phyloP scores from a whole-genome alignment of 2,113 vertebrate genomes.

The Lepisosteus osseus region DNA sequence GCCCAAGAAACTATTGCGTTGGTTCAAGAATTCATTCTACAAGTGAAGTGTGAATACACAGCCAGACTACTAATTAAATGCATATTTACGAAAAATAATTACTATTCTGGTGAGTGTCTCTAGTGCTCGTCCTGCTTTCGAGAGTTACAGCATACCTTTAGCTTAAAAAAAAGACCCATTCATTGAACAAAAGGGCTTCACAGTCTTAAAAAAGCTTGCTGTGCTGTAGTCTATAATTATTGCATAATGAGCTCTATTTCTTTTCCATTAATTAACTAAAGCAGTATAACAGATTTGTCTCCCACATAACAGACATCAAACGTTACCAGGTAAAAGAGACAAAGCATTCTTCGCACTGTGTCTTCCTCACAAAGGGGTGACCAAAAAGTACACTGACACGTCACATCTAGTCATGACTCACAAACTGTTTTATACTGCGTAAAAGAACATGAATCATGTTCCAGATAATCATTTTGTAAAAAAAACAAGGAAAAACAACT shows the following conservation, averaged over 20 bases:
- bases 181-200: slow-evolving; percentile 41
- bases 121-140: slow-evolving; percentile 15
- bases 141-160: slow-evolving; percentile 33
- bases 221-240: slow-evolving; percentile 41
- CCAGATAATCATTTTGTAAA: too few relatives aligned
- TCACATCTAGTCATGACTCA: too few relatives aligned
- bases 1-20: slow-evolving; percentile 27
- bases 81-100: slow-evolving; percentile 37
- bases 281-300: slow-evolving; percentile 6
- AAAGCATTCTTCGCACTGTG: neutral
- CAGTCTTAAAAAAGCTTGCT: slow-evolving; percentile 27
- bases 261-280: slow-evolving; percentile 18
- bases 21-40: slow-evolving; percentile 30
- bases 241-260: slow-evolving; percentile 42
- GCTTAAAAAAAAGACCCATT: slow-evolving; percentile 33
- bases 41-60: slow-evolving; percentile 30
- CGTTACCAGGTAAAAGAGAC: slow-evolving; percentile 4
- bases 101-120: slow-evolving; percentile 24
- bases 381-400: neutral
- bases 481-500: slow-evolving; percentile 24
- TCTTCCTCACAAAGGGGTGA: neutral
- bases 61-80: slow-evolving; percentile 47
- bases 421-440: too few relatives aligned
- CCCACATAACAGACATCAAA: neutral
- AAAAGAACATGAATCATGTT: too few relatives aligned